phyloP scores from a whole-genome alignment of 2,888 invertebrate genomes.

The Tipula confusa region DNA sequence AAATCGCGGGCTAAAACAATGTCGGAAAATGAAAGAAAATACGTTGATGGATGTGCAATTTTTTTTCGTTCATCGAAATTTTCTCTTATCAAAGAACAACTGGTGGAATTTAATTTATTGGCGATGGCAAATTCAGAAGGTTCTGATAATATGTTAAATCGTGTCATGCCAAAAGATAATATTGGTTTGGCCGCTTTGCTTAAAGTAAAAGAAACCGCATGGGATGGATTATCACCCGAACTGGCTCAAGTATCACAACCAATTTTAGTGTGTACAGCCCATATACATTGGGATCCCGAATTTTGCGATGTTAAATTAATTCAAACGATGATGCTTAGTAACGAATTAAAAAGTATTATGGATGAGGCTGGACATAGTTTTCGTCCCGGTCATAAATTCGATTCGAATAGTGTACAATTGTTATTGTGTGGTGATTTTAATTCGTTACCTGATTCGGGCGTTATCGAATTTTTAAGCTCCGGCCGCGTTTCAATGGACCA shows the following conservation, averaged over 20 bases:
- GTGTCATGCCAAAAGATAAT: slow-evolving; percentile 99
- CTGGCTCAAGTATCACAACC: slow-evolving; percentile 75
- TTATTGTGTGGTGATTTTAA: slow-evolving; percentile 97
- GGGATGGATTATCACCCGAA: slow-evolving; percentile 80
- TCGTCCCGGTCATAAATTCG: slow-evolving; percentile 65
- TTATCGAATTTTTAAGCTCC: slow-evolving; percentile 89
- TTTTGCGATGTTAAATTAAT: slow-evolving; percentile 99
- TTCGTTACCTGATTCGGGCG: slow-evolving; percentile 96
- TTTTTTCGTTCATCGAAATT: slow-evolving; percentile 94
- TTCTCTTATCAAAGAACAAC: slow-evolving; percentile 87
- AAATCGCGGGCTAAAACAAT: slow-evolving; percentile 98
- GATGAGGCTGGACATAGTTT: slow-evolving; percentile 81
- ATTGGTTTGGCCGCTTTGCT: slow-evolving; percentile 94
- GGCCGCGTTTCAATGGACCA: slow-evolving; percentile 89
- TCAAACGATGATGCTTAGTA: slow-evolving; percentile 98
- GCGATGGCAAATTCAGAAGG: slow-evolving; percentile 99
- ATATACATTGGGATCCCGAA: slow-evolving; percentile 99
- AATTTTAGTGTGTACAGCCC: slow-evolving; percentile 93
- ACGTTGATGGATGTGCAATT: slow-evolving; percentile 98
- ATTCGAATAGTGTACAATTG: slow-evolving; percentile 79
- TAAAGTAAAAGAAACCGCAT: slow-evolving; percentile 91
- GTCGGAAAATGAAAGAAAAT: slow-evolving; percentile 93
- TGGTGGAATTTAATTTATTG: slow-evolving; percentile 97
- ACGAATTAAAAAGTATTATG: slow-evolving; percentile 82
- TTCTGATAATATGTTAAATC: slow-evolving; percentile 95